Conservation (phyloP, 2,113 vertebrate species). For the Ramphastos sulfuratus region DNA sequence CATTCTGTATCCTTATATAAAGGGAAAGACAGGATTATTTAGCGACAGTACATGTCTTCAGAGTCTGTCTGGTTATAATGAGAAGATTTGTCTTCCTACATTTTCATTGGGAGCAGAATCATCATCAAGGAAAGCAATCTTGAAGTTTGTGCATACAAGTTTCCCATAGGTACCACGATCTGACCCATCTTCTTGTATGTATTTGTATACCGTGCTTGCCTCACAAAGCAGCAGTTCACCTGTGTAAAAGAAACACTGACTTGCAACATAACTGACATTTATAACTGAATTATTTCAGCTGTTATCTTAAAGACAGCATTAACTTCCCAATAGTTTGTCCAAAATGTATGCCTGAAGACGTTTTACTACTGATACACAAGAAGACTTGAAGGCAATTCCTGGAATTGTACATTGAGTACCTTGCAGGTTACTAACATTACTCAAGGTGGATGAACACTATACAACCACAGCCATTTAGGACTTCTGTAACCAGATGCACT, state of each 20-base stretch:
- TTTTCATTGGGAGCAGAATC: slow-evolving; percentile 74
- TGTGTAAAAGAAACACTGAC: slow-evolving; percentile 46
- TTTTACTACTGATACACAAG: background rate
- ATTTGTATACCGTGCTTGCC: slow-evolving; percentile 82
- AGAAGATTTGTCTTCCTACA: slow-evolving; percentile 69
- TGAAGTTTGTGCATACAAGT: slow-evolving; percentile 88
- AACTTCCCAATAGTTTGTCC: background rate
- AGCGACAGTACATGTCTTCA: background rate
- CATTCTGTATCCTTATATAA: background rate
- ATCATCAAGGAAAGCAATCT: slow-evolving; percentile 84
- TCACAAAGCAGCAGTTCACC: slow-evolving; percentile 88
- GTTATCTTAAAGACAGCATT: background rate
- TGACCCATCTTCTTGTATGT: slow-evolving; percentile 81
- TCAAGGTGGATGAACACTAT: background rate
- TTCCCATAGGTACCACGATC: slow-evolving; percentile 83
- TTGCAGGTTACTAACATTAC: background rate
- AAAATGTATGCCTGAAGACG: background rate
- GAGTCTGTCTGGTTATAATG: background rate
- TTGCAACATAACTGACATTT: background rate
- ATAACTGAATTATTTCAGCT: background rate
- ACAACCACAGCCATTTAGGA: background rate
- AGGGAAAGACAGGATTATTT: background rate
- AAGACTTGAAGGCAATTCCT: background rate
- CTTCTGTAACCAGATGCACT: background rate
- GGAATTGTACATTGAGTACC: background rate